Percentiles rank a stretch among this genome's conserved stretches.
Conservation (phyloP, 2,797 vertebrate genomes). For the Falco cherrug region DNA sequence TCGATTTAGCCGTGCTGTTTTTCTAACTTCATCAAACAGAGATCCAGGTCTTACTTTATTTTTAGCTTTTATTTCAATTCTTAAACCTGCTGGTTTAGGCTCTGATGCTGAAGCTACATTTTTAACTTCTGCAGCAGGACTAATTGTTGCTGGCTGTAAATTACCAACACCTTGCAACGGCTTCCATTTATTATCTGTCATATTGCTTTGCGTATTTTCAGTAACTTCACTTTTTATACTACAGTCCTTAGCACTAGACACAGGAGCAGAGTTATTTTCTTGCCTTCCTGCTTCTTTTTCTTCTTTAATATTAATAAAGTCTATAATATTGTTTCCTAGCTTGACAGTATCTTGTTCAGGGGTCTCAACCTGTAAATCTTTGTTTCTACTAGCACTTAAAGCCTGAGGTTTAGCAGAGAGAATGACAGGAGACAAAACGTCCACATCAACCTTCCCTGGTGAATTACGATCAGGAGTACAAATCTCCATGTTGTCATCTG, state of each 20-base stretch:
- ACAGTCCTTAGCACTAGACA: conserved; percentile 56
- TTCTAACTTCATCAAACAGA: conserved; percentile 96
- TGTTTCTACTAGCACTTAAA: background rate
- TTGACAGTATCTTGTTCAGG: conserved; percentile 19
- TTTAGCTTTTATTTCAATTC: conserved; percentile 96
- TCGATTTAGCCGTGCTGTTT: conserved; percentile 92
- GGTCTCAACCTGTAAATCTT: conserved; percentile 10
- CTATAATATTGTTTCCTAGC: background rate
- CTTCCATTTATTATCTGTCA: conserved; percentile 89
- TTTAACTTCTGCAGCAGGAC: conserved; percentile 49
- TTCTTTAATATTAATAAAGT: background rate
- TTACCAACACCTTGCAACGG: conserved; percentile 87
- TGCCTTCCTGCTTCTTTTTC: background rate
- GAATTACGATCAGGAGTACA: conserved; percentile 86
- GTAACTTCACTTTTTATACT: conserved; percentile 27
- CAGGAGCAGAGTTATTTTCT: background rate
- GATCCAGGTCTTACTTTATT: conserved; percentile 93
- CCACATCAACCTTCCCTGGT: conserved; percentile 71
- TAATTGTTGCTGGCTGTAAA: conserved; percentile 46
- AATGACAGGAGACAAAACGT: conserved; percentile 30
- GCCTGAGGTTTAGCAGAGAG: conserved; percentile 23
- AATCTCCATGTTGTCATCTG: conserved; percentile 89
- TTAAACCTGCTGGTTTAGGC: conserved; percentile 82
- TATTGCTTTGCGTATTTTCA: conserved; percentile 37
- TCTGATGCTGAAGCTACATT: conserved; percentile 62